Evolutionary conservation across 1,140 invertebrate genomes (phyloP).

Genomic region (Helicoverpa zea): DNA sequence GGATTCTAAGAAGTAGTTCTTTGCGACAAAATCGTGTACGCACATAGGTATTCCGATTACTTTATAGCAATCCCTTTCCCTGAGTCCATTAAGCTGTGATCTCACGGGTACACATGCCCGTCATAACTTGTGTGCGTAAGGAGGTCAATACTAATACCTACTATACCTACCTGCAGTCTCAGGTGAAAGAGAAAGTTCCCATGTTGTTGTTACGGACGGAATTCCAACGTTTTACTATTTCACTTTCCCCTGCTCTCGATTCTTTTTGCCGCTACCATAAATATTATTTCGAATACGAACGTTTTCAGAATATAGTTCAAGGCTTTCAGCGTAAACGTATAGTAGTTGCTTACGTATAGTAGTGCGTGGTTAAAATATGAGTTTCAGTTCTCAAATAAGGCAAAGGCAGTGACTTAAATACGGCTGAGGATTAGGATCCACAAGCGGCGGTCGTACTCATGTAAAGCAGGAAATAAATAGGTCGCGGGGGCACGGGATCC

Average conservation of each 20-base stretch:
- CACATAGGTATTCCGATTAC: too few relatives aligned
- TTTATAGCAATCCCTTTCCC: too few relatives aligned
- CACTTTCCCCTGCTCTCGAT: conserved; percentile 68
- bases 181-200: conserved; percentile 69
- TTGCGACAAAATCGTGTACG: too few relatives aligned
- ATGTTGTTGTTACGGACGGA: conserved; percentile 57
- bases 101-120: background rate
- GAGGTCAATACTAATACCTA: conserved; percentile 51
- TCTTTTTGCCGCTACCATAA: conserved; percentile 23
- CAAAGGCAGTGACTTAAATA: background rate
- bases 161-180: conserved; percentile 56
- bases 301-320: conserved; percentile 18
- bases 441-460: conserved; percentile 43
- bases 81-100: background rate
- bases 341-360: background rate
- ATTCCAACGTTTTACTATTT: conserved; percentile 63
- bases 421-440: background rate
- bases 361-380: conserved; percentile 23
- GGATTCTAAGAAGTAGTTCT: too few relatives aligned
- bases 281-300: conserved; percentile 7
- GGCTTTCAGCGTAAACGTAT: background rate
- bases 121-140: conserved; percentile 10
- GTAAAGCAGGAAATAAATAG: conserved; percentile 74
- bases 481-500: conserved; percentile 66
- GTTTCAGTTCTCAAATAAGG: too few relatives aligned